Conservation (phyloP, 2,113 vertebrate genomes). For the Apeltes quadracus region DNA sequence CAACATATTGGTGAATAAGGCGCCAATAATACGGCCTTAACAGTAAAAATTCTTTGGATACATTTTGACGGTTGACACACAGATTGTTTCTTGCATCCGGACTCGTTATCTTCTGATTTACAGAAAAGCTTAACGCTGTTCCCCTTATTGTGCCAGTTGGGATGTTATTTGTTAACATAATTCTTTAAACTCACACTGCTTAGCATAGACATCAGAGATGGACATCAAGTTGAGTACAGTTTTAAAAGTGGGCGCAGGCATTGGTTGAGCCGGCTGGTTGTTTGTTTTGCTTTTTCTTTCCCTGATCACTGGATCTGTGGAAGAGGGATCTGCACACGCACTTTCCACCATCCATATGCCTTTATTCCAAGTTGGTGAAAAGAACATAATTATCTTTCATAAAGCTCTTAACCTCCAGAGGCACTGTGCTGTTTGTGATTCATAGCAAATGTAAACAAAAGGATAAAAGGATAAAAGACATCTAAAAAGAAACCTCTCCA, state of each 20-base stretch:
- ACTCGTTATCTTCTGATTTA: background rate
- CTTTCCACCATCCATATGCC: conserved; percentile 23
- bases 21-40: background rate
- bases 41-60: background rate
- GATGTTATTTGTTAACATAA: no score
- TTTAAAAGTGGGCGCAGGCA: conserved; percentile 1
- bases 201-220: background rate
- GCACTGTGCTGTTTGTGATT: conserved; percentile 4
- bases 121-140: background rate
- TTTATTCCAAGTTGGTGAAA: conserved; percentile 33
- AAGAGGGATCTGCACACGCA: conserved; percentile 39
- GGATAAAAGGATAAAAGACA: background rate
- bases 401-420: conserved; percentile 34
- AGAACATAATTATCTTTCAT: conserved; percentile 23
- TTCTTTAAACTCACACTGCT: no score
- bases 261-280: background rate
- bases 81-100: background rate
- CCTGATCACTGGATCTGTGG: conserved; percentile 40
- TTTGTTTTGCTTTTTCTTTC: conserved; percentile 23
- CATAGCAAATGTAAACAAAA: conserved; percentile 23
- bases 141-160: no score
- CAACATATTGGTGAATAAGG: background rate
- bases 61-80: no score
- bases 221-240: background rate
- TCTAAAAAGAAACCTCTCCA: background rate